Percentiles rank a stretch among this genome's conserved stretches.
phyloP scores from a whole-genome alignment of 2,797 vertebrate species.

The Alexandromys oeconomus region DNA sequence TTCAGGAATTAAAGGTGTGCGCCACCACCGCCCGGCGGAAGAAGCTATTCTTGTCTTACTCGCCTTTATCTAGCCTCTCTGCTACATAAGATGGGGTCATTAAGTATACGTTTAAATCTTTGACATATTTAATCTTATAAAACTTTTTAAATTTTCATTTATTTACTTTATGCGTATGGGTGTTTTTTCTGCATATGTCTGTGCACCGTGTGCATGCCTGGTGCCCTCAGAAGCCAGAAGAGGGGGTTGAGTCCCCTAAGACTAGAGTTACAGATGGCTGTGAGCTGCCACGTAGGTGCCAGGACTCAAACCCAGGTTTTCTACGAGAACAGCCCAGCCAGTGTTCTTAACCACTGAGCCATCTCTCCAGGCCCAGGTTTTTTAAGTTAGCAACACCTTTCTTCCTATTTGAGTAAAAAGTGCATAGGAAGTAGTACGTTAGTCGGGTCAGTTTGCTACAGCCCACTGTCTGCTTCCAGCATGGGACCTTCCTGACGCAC shows the following conservation, averaged over 20 bases:
- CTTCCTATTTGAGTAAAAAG: conserved; percentile 4
- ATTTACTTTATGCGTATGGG: background rate
- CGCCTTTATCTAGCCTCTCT: background rate
- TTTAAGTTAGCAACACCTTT: conserved; percentile 47
- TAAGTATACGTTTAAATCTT: conserved; percentile 28
- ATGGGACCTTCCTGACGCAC: background rate
- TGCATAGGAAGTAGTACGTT: background rate
- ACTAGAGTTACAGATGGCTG: background rate
- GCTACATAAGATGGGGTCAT: background rate
- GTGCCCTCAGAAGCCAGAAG: background rate
- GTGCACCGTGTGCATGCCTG: background rate
- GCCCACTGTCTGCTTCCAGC: background rate
- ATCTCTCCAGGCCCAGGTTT: background rate
- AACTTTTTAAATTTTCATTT: background rate
- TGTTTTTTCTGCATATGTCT: no score
- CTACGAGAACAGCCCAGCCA: background rate
- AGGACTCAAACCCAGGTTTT: background rate
- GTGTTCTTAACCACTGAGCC: background rate
- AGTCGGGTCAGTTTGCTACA: background rate
- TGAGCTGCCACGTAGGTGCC: background rate
- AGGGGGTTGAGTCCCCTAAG: no score
- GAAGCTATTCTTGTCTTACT: background rate
- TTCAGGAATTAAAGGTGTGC: background rate
- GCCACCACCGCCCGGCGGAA: background rate
- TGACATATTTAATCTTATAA: conserved; percentile 33